These are phyloP conservation scores for Vireo griseus DNA, from an alignment of 2,797 vertebrate species.

Conservation along the genomic window DNA sequence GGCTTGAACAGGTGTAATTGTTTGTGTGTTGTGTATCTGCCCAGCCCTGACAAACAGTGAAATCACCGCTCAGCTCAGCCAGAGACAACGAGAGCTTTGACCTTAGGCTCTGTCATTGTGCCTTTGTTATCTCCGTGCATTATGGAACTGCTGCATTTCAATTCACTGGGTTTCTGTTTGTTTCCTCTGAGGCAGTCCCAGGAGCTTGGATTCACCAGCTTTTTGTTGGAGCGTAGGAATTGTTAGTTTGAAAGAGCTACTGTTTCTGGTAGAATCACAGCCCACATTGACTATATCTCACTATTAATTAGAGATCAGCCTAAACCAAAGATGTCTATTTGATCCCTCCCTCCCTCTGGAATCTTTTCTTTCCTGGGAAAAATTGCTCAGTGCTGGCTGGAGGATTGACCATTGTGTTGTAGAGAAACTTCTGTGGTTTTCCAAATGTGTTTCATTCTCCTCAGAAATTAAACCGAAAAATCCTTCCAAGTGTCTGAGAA, in stretches of 20 bases:
- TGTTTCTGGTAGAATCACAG: not conserved
- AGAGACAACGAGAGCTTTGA: slow-evolving; percentile 3
- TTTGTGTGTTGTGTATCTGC: not conserved
- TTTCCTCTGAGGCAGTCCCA: not conserved
- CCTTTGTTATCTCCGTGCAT: not conserved
- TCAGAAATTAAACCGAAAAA: not conserved
- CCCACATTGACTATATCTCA: not conserved
- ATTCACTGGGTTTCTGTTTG: slow-evolving; percentile 13
- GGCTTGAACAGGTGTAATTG: slow-evolving; percentile 7
- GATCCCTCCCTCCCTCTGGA: slow-evolving; percentile 32
- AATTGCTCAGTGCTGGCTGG: not conserved
- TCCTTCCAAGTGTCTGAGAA: not conserved
- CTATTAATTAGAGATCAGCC: slow-evolving; percentile 24
- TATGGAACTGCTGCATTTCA: not conserved
- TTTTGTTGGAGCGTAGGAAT: not conserved
- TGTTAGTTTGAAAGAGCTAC: not conserved
- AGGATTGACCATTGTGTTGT: slow-evolving; percentile 21
- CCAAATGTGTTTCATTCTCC: not conserved
- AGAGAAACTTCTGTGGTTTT: not conserved
- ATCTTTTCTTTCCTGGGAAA: slow-evolving; percentile 39
- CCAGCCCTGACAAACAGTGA: not conserved
- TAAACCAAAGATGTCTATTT: not conserved
- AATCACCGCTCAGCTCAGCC: not conserved
- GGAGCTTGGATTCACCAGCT: not conserved
- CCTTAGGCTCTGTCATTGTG: slow-evolving; percentile 36